These are phyloP conservation scores for Pantherophis vulpinus DNA, from an alignment of 2,797 vertebrate species.

Conservation along the genomic window DNA sequence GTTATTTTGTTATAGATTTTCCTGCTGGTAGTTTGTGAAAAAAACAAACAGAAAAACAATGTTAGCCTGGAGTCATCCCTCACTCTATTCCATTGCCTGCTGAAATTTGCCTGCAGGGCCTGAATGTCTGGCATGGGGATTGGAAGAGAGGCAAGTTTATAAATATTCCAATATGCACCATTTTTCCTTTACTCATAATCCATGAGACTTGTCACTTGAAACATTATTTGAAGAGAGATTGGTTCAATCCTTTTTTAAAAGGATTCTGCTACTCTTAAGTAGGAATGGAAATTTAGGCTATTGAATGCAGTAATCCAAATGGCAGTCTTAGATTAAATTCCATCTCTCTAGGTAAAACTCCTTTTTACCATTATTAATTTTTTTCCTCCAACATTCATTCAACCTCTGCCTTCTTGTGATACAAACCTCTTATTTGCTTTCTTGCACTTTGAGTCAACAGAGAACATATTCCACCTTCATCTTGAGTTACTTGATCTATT, in stretches of 20 bases:
- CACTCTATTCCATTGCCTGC: not conserved
- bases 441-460: not conserved
- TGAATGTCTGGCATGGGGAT: not conserved
- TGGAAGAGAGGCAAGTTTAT: not conserved
- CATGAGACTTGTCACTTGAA: not conserved
- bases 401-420: not conserved
- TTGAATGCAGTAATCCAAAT: not conserved
- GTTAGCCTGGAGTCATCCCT: not conserved
- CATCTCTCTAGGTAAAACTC: not conserved
- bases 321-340: not conserved
- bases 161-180: not conserved
- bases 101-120: not conserved
- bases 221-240: not conserved
- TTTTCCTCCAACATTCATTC: not conserved
- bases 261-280: not conserved
- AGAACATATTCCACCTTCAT: not conserved
- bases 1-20: not conserved
- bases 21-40: not conserved
- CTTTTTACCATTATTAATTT: not conserved
- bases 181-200: not conserved
- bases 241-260: not conserved
- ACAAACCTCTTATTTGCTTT: not conserved
- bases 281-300: not conserved
- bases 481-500: not conserved
- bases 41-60: not conserved